Percentiles rank a stretch among this genome's conserved stretches.
phyloP scores from a whole-genome alignment of 2,113 vertebrate genomes.

The Caranx ignobilis region DNA sequence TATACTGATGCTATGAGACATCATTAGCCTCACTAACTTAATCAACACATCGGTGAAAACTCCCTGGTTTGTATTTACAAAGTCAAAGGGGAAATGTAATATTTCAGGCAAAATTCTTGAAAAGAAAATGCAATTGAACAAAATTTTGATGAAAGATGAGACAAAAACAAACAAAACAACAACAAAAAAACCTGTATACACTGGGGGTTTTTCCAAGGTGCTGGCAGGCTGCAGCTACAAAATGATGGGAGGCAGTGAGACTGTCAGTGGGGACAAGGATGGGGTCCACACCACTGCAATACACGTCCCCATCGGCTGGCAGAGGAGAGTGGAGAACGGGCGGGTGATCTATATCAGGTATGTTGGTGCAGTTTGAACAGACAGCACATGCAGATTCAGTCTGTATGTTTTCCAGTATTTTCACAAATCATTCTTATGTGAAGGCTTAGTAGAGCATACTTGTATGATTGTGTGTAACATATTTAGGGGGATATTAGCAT shows the following conservation, averaged over 20 bases:
- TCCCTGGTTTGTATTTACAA: neutral
- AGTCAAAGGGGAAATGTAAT: neutral
- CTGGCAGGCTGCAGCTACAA: constrained; percentile 87
- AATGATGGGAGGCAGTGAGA: constrained; percentile 95
- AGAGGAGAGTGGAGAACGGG: constrained; percentile 88
- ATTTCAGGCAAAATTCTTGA: neutral
- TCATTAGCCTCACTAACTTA: neutral
- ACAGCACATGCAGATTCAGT: neutral
- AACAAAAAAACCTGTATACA: neutral
- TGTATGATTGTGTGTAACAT: neutral
- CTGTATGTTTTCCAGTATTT: neutral
- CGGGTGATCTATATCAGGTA: constrained; percentile 91
- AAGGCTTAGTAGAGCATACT: too few species aligned
- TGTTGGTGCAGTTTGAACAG: constrained; percentile 19
- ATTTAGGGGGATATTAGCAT: neutral
- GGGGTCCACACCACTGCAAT: constrained; percentile 83
- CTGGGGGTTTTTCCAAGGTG: constrained; percentile 78
- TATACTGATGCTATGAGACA: neutral
- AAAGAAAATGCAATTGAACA: neutral
- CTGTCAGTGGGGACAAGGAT: constrained; percentile 89
- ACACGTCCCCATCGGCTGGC: constrained; percentile 91
- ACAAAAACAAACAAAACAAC: neutral
- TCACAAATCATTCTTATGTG: neutral
- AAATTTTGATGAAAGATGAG: neutral
- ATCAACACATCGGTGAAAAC: neutral